Percentiles rank a stretch among this genome's conserved stretches.
Evolutionary conservation across 2,888 invertebrate species (phyloP).

Genomic region (Hypolimnas misippus): DNA sequence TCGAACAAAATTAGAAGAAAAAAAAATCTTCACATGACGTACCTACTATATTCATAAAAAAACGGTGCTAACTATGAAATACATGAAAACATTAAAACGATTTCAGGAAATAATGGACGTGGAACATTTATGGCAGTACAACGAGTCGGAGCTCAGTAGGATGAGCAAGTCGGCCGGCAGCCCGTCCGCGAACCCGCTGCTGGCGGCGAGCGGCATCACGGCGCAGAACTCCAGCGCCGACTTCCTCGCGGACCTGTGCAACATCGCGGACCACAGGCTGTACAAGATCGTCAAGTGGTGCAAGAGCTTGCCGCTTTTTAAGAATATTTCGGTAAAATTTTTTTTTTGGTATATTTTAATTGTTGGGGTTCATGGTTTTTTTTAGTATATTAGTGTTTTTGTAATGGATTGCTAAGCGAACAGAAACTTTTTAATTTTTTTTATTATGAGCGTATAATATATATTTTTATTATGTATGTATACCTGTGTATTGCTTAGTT

Average conservation of each 20-base stretch:
- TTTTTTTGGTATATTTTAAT: background rate
- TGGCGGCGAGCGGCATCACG: conserved; percentile 77
- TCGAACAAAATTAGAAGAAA: too few relatives aligned
- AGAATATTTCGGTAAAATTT: conserved; percentile 93
- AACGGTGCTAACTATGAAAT: too few relatives aligned
- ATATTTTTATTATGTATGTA: too few relatives aligned
- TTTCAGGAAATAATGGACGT: conserved; percentile 96
- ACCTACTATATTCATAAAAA: too few relatives aligned
- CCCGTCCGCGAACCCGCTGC: conserved; percentile 73
- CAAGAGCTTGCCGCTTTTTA: conserved; percentile 97
- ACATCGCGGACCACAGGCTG: conserved; percentile 96
- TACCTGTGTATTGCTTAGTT: too few relatives aligned
- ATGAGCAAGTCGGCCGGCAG: conserved; percentile 79
- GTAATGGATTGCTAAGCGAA: background rate
- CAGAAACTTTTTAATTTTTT: too few relatives aligned
- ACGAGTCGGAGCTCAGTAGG: conserved; percentile 90
- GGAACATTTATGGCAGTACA: conserved; percentile 97
- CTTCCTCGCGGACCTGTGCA: conserved; percentile 94
- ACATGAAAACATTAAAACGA: too few relatives aligned
- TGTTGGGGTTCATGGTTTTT: too few relatives aligned
- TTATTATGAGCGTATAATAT: too few relatives aligned
- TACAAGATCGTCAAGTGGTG: conserved; percentile 99
- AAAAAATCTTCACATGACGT: too few relatives aligned
- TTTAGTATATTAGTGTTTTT: too few relatives aligned
- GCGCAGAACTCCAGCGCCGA: conserved; percentile 90